Evolutionary conservation across 1,140 invertebrate genomes (phyloP).

Genomic region (Drosophila repleta): DNA sequence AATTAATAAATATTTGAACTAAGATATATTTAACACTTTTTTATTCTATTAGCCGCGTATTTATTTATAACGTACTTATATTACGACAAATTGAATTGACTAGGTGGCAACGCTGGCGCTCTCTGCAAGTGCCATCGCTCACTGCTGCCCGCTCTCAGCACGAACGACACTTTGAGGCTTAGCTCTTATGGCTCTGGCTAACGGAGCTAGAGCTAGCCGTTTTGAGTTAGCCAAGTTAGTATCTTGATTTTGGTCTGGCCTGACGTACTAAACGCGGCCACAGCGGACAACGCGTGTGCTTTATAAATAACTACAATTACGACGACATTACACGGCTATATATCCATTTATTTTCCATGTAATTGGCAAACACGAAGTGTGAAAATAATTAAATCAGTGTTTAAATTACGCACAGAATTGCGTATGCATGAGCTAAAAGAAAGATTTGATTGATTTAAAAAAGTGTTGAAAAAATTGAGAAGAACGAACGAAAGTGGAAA

Average conservation of each 20-base stretch:
- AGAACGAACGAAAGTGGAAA: constrained; percentile 43
- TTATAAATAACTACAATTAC: constrained; percentile 31
- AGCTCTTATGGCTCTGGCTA: constrained; percentile 55
- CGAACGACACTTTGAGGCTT: constrained; percentile 50
- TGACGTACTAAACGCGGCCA: constrained; percentile 57
- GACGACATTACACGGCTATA: constrained; percentile 46
- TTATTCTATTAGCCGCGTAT: not conserved
- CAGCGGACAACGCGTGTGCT: constrained; percentile 70
- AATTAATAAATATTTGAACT: too few relatives aligned
- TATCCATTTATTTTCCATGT: constrained; percentile 53
- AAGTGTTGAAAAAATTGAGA: constrained; percentile 40
- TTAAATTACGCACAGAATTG: not conserved
- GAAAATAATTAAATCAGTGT: constrained; percentile 23
- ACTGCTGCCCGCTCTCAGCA: constrained; percentile 15
- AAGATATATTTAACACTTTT: too few relatives aligned
- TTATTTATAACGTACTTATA: not conserved
- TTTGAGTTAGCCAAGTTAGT: constrained; percentile 65
- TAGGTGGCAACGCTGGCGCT: constrained; percentile 33
- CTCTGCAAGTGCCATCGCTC: constrained; percentile 9
- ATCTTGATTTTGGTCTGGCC: constrained; percentile 62
- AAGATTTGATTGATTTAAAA: constrained; percentile 22
- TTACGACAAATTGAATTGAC: not conserved
- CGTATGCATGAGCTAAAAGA: constrained; percentile 9
- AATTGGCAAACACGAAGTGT: constrained; percentile 29
- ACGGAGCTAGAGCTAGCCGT: constrained; percentile 58